A percentile compares a stretch with the other conserved stretches of the same genome.
phyloP scores from a whole-genome alignment of 2,113 vertebrate species.

The Cairina moschata region DNA sequence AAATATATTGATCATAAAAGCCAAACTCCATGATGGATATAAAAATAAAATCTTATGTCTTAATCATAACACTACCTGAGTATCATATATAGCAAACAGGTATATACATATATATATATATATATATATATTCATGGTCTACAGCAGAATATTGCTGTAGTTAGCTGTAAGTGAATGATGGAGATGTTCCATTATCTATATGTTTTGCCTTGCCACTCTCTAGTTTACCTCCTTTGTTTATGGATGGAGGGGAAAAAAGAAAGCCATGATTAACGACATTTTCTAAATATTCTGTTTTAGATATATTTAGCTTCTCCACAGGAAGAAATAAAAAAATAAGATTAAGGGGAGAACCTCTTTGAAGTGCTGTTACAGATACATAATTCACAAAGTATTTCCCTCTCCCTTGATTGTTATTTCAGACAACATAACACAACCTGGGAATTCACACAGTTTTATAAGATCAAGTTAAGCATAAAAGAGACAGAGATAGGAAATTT shows the following conservation, averaged over 20 bases:
- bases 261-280: background rate
- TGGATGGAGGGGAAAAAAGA: background rate
- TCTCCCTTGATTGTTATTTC: background rate
- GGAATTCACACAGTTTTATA: background rate
- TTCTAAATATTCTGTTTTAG: background rate
- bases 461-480: background rate
- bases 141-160: background rate
- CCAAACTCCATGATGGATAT: background rate
- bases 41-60: constrained; percentile 9
- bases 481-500: background rate
- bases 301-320: background rate
- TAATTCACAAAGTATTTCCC: background rate
- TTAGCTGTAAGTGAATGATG: background rate
- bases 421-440: background rate
- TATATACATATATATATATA: too few relatives aligned
- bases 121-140: background rate
- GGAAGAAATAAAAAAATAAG: background rate
- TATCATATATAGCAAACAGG: background rate
- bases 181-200: background rate
- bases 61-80: background rate
- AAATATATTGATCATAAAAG: constrained; percentile 31
- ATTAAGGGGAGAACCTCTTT: background rate
- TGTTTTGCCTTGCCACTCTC: background rate
- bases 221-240: background rate
- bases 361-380: background rate